phyloP scores from a whole-genome alignment of 92 coral and sea anemone species.

The Porites cylindrica region DNA sequence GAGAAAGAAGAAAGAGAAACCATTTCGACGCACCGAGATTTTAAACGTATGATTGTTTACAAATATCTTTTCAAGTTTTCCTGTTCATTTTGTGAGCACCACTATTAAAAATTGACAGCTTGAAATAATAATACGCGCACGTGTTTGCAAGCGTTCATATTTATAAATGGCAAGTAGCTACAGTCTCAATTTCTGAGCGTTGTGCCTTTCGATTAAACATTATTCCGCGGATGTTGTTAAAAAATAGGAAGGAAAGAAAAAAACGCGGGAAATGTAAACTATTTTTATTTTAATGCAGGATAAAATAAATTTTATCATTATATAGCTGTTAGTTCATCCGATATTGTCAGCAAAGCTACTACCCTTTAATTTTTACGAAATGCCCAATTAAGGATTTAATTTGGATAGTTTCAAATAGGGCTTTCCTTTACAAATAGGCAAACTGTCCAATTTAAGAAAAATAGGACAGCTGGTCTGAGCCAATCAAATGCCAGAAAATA shows the following conservation, averaged over 20 bases:
- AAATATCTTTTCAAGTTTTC: background rate
- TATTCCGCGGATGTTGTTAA: background rate
- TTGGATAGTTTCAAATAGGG: too few species aligned
- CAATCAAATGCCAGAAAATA: too few species aligned
- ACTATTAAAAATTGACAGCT: constrained; percentile 39
- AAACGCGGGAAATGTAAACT: constrained; percentile 21
- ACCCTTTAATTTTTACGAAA: too few species aligned
- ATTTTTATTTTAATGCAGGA: background rate
- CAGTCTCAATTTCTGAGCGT: background rate
- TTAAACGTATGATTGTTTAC: constrained; percentile 33
- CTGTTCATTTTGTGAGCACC: constrained; percentile 32
- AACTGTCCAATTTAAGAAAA: too few species aligned
- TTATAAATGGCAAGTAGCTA: background rate
- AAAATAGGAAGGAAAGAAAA: background rate
- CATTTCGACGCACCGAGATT: constrained; percentile 17
- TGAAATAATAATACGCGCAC: background rate
- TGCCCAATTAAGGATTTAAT: too few species aligned
- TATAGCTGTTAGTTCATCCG: too few species aligned
- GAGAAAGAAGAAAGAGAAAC: background rate
- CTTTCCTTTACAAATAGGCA: too few species aligned
- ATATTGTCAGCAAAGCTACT: too few species aligned
- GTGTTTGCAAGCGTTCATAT: background rate
- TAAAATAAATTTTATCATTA: constrained; percentile 29
- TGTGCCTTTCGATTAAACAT: background rate
- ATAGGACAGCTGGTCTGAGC: too few species aligned